Evolutionary conservation across 1,140 invertebrate genomes (phyloP), one percentile per base, ranked within the genome.

Genomic region (Drosophila triauraria): DNA sequence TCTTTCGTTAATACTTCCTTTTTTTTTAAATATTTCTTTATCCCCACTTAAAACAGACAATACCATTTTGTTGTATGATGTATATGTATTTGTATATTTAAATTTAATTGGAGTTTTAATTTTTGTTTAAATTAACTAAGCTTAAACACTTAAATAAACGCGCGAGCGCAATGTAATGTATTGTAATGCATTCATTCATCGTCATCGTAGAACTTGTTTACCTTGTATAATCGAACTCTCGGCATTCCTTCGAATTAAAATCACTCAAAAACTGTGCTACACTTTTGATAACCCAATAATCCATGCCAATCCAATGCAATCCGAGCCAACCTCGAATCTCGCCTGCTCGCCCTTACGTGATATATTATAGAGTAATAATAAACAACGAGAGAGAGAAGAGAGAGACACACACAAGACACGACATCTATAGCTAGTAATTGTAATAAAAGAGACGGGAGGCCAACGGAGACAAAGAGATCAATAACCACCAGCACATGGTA

Each of bases 81-180:
- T 82, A 68, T 82, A 78, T 87, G 67, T 85, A 78, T 77, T 68
- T 88, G 80, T 87, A 84, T 88, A 88, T 83, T 87, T 87, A 87
- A 88, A 84, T 80, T 70, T 87, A 87, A 87, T 87, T 87, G 84
- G 84, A 87, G 84, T 87, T 87, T 88, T 65, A 80, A 88, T 84
- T 88, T 62, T 82, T 68, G 68, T 87, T 87, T 80, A 71, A 84
- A 78, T 88, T 78, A 87, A 87, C 83, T 88, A 87, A 88, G 65
- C 77, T 88, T 88, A 85, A 88, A 88, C 81, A 88, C 74, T 90
- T 90, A 88, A 86, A 68, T 86, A 86, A 88, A 78, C 78, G 70
- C 74, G 62, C 68, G 77, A 63, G 72, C 84, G 70, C 65, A 71
- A 75, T 87, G 77, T 63, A 78, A 71, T 69, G 67, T 72, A 72